Conservation (phyloP, 2,113 vertebrate genomes). For the Anser cygnoides region DNA sequence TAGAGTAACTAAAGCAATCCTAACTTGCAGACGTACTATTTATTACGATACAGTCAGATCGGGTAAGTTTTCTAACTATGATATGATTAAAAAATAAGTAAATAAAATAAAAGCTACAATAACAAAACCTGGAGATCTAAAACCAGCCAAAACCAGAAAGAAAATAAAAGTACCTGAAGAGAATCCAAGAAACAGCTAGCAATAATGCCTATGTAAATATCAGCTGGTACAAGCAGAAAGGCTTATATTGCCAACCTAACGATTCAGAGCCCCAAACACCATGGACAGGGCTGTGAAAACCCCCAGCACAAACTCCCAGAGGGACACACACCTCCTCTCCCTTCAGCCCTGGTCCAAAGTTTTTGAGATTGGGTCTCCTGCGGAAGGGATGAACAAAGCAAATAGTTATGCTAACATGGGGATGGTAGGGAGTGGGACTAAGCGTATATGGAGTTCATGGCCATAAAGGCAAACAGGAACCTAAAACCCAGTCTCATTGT, state of each 20-base stretch:
- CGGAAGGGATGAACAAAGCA: background rate
- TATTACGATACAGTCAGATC: background rate
- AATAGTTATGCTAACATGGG: background rate
- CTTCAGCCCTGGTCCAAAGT: background rate
- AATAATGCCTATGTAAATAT: background rate
- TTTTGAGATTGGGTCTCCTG: background rate
- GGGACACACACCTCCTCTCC: background rate
- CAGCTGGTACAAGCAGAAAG: background rate
- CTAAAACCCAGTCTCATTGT: background rate
- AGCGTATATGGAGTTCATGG: background rate
- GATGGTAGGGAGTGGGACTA: background rate
- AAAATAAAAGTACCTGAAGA: background rate
- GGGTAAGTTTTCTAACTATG: background rate
- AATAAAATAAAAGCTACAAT: background rate
- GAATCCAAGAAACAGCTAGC: background rate
- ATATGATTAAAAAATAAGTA: background rate
- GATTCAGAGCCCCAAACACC: background rate
- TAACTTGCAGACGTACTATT: background rate
- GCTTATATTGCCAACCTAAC: background rate
- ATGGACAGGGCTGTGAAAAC: background rate
- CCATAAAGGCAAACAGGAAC: background rate
- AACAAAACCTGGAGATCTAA: background rate
- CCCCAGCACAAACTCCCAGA: background rate
- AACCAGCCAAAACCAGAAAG: background rate
- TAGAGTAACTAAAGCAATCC: background rate